These are phyloP conservation scores for Oreochromis mossambicus DNA, from an alignment of 2,797 vertebrate species.

Conservation along the genomic window DNA sequence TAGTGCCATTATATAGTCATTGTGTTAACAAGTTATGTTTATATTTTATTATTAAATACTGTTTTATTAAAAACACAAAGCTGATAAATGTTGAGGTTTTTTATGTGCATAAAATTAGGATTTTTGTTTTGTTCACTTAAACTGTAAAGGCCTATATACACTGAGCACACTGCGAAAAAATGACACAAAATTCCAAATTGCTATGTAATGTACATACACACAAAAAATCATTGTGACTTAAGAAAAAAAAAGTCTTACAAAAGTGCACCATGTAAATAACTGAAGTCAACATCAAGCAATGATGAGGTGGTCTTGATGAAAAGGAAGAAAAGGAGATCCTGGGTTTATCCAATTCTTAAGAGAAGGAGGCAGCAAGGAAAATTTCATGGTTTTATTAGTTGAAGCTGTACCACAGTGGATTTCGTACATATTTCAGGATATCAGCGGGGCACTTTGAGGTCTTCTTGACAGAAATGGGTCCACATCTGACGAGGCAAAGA, in stretches of 20 bases:
- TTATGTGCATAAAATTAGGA: not conserved
- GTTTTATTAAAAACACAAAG: not conserved
- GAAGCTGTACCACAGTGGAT: not conserved
- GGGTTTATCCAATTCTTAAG: not conserved
- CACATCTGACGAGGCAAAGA: not conserved
- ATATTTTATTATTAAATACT: not conserved
- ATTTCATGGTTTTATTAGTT: not conserved
- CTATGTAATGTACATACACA: not conserved
- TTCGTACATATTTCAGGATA: not conserved
- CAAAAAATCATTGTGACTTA: not conserved
- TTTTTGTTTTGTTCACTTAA: not conserved
- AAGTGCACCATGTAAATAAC: not conserved
- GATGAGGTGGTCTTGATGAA: not conserved
- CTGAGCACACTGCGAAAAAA: not conserved
- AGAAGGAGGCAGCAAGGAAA: not conserved
- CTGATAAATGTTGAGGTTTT: not conserved
- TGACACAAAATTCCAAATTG: not conserved
- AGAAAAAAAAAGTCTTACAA: rapidly evolving
- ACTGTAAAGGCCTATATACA: not conserved
- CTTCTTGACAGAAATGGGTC: not conserved
- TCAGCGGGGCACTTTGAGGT: not conserved
- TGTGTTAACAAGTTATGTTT: not conserved
- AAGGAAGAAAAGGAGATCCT: not conserved
- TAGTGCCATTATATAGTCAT: not conserved
- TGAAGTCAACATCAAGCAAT: not conserved